Base-by-base conservation (phyloP, 1,140 invertebrate species). In the Cydia pomonella region DNA sequence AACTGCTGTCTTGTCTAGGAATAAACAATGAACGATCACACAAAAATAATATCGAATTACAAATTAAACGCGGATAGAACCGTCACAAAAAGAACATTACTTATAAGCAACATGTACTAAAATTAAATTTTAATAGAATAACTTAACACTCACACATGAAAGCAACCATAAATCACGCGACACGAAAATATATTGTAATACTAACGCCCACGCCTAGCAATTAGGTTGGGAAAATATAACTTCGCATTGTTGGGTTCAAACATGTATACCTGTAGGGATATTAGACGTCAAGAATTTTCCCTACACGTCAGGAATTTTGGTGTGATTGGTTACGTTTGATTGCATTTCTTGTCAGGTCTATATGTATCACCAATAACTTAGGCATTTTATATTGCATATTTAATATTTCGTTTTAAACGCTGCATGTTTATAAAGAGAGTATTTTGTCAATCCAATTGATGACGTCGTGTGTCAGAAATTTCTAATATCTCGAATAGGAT, bases 171-270 rank as follows among this genome's bases (percentile, higher is more conserved):
- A 69, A 69, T 69, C 27, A 69, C 64, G 29, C 27, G 33, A 18
- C 29, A 33, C 27, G 29, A 69, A 69, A 69, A 69, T 69, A 69
- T 33, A 69, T 69, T 69, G 27, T 33, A 33, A 33, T 69, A 66
- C 64, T 69, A 69, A 10, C 25, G 64, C 64, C 64, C 27, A 69
- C 25, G 64, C 27, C 16, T 38, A n/a, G 29, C 64, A 69, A 69
- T 69, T 69, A 33, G 29, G 64, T 69, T 69, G 29, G 27, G n/a
- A 69, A 69, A 69, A 69, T 69, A 38, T 69, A 18, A 64, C 25
- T 16, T 33, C 64, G 64, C 18, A 69, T 69, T 69, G 64, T 33
- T 33, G 64, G 29, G 10, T 69, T 10, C 29, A 9, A 33, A 69
- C 33, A 33, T 21, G 41, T 69, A 33, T 50, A 18, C n/a, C n/a